phyloP scores from a whole-genome alignment of 2,113 vertebrate genomes.

The Malaclemys terrapin region DNA sequence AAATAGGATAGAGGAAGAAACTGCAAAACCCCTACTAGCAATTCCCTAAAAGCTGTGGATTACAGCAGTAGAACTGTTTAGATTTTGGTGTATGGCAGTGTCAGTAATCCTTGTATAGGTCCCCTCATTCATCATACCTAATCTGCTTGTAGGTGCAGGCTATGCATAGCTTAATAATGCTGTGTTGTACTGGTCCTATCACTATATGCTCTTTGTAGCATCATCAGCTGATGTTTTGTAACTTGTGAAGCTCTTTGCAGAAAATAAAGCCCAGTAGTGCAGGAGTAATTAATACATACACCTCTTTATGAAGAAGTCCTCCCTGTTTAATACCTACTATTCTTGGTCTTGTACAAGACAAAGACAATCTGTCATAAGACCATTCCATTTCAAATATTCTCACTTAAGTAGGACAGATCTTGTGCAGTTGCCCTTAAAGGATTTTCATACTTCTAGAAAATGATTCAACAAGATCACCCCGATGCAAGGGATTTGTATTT shows the following conservation, averaged over 20 bases:
- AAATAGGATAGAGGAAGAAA: background rate
- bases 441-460: background rate
- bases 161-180: background rate
- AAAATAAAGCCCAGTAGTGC: background rate
- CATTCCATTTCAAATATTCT: background rate
- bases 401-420: background rate
- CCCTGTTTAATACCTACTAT: background rate
- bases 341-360: background rate
- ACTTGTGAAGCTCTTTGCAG: background rate
- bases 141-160: background rate
- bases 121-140: background rate
- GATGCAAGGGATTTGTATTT: background rate
- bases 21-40: background rate
- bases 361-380: background rate
- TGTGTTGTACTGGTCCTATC: background rate
- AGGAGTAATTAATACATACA: background rate
- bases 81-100: background rate
- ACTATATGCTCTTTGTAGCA: background rate
- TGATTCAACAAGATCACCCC: background rate
- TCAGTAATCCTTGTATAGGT: background rate
- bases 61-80: background rate
- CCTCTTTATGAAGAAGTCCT: background rate
- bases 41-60: background rate
- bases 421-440: background rate
- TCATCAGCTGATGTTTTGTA: background rate